Conservation (phyloP, 2,888 invertebrate species). For the Eupeodes latifasciatus region DNA sequence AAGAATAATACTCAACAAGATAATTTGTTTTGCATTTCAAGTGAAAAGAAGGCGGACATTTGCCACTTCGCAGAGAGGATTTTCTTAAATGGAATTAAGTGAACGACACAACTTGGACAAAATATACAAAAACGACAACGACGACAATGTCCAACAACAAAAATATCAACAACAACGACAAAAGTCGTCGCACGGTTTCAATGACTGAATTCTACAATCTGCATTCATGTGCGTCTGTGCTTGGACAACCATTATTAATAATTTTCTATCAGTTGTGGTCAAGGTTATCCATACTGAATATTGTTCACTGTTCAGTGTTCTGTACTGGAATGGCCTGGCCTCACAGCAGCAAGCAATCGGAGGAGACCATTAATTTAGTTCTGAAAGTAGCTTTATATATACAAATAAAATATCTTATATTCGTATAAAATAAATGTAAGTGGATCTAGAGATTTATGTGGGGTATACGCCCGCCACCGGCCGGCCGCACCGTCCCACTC, state of each 20-base stretch:
- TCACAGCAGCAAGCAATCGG: neutral
- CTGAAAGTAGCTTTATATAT: slow-evolving; percentile 36
- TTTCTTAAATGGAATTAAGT: slow-evolving; percentile 68
- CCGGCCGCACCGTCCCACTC: too few relatives aligned
- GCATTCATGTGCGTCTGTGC: slow-evolving; percentile 44
- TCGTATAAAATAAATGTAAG: slow-evolving; percentile 32
- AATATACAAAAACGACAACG: neutral
- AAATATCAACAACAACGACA: neutral
- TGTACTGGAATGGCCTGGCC: neutral
- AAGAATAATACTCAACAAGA: slow-evolving; percentile 64
- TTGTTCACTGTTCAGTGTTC: neutral
- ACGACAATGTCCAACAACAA: neutral
- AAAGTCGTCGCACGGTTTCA: slow-evolving; percentile 10
- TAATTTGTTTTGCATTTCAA: slow-evolving; percentile 65
- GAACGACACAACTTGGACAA: slow-evolving; percentile 32
- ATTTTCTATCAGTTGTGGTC: slow-evolving; percentile 58
- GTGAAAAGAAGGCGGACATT: slow-evolving; percentile 64
- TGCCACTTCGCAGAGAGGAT: slow-evolving; percentile 48
- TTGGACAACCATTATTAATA: slow-evolving; percentile 42
- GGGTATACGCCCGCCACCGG: neutral
- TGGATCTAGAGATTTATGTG: slow-evolving; percentile 52
- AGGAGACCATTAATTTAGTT: slow-evolving; percentile 54
- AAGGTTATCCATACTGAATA: slow-evolving; percentile 50
- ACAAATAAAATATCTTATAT: neutral
- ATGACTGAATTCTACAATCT: slow-evolving; percentile 29